A percentile compares a stretch with the other conserved stretches of the same genome.
Evolutionary conservation across 2,888 invertebrate genomes (phyloP).

Genomic region (Apodemia zela): DNA sequence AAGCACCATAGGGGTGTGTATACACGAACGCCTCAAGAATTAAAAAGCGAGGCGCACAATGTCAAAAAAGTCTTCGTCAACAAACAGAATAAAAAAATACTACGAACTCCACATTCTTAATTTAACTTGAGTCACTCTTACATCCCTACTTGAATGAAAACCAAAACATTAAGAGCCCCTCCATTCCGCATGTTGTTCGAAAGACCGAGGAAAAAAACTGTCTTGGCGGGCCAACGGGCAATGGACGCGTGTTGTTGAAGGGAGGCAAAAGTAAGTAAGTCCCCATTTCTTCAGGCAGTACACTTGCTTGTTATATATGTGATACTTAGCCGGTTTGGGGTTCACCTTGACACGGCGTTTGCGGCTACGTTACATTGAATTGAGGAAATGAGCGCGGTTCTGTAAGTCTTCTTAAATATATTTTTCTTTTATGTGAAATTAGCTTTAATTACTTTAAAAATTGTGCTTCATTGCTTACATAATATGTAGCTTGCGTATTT

Average conservation of each 20-base stretch:
- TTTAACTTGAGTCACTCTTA: conserved; percentile 75
- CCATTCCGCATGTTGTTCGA: conserved; percentile 22
- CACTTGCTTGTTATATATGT: conserved; percentile 51
- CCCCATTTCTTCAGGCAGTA: conserved; percentile 68
- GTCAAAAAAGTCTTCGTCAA: conserved; percentile 76
- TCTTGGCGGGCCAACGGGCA: conserved; percentile 42
- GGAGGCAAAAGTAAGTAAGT: conserved; percentile 61
- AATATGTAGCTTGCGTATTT: too few species aligned
- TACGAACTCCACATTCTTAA: conserved; percentile 78
- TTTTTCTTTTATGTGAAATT: conserved; percentile 8
- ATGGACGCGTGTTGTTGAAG: conserved; percentile 54
- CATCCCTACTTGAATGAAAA: conserved; percentile 60
- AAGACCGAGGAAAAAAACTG: conserved; percentile 22
- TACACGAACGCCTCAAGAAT: conserved; percentile 72
- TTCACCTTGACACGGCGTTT: conserved; percentile 71
- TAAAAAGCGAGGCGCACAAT: conserved; percentile 71
- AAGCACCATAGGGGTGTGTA: conserved; percentile 55
- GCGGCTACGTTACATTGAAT: conserved; percentile 55
- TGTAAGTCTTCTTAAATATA: conserved; percentile 22
- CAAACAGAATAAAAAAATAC: conserved; percentile 66
- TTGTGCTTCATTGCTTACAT: background rate
- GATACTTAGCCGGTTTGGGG: conserved; percentile 52
- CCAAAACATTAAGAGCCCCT: conserved; percentile 41
- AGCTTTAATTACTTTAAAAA: conserved; percentile 10
- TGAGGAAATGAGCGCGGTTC: conserved; percentile 43